phyloP scores from a whole-genome alignment of 2,113 vertebrate species.

The Ranitomeya variabilis region DNA sequence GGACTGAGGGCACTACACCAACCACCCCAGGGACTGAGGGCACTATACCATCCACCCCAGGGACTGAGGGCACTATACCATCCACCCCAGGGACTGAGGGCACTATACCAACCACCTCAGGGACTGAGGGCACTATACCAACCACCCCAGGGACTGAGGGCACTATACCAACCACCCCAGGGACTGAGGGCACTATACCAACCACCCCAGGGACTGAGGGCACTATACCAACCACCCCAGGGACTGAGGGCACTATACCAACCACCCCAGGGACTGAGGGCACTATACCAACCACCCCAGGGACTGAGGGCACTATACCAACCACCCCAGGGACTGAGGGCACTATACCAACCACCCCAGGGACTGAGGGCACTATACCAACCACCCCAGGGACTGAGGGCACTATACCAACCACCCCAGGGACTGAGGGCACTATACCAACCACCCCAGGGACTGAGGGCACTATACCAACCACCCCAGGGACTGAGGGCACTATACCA shows the following conservation, averaged over 20 bases:
- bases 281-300: not conserved
- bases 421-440: not conserved
- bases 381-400: not conserved
- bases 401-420: no score
- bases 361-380: not conserved
- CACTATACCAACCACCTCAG: no score
- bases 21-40: not conserved
- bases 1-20: not conserved
- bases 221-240: not conserved
- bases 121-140: not conserved
- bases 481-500: not conserved
- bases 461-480: not conserved
- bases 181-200: not conserved
- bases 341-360: no score
- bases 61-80: not conserved
- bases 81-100: not conserved
- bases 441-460: not conserved
- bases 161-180: not conserved
- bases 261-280: not conserved
- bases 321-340: not conserved
- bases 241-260: not conserved
- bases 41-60: no score
- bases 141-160: not conserved
- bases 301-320: not conserved
- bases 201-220: not conserved